Evolutionary conservation across 1,140 invertebrate species (phyloP).

Genomic region (Bradysia coprophila): DNA sequence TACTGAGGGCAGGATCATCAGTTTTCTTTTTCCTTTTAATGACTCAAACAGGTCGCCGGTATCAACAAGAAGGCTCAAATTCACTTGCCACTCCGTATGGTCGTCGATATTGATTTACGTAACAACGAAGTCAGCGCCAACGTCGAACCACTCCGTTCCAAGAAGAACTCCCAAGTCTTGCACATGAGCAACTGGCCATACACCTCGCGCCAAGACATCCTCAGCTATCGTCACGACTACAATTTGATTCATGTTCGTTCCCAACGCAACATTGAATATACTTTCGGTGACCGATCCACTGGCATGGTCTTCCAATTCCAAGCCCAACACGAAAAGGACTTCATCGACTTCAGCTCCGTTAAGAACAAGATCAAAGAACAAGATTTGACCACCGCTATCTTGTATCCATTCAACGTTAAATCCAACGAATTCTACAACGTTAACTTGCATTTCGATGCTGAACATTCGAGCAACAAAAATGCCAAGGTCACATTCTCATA

Average conservation of each 20-base stretch:
- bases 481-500: conserved; percentile 6
- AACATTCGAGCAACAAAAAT: conserved; percentile 9
- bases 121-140: conserved; percentile 24
- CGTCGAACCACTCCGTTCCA: conserved; percentile 24
- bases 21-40: too few relatives aligned
- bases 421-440: conserved; percentile 6
- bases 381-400: not conserved
- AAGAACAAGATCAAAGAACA: not conserved
- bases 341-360: not conserved
- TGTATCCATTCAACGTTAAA: not conserved
- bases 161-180: conserved; percentile 27
- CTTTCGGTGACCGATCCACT: conserved; percentile 18
- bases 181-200: conserved; percentile 39
- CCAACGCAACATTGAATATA: conserved; percentile 16
- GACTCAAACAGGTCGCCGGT: too few relatives aligned
- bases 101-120: conserved; percentile 24
- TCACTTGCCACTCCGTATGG: conserved; percentile 27
- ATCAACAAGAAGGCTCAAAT: conserved; percentile 34
- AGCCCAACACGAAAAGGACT: conserved; percentile 23
- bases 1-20: too few relatives aligned
- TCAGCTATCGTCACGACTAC: conserved; percentile 27
- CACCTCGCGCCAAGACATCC: conserved; percentile 31
- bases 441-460: conserved; percentile 9
- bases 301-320: conserved; percentile 28
- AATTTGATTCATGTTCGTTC: conserved; percentile 19